Base-by-base conservation (phyloP, 30 jellyfish, hydroid and myxozoan genomes). In the Pseudorhiza aurosa region DNA sequence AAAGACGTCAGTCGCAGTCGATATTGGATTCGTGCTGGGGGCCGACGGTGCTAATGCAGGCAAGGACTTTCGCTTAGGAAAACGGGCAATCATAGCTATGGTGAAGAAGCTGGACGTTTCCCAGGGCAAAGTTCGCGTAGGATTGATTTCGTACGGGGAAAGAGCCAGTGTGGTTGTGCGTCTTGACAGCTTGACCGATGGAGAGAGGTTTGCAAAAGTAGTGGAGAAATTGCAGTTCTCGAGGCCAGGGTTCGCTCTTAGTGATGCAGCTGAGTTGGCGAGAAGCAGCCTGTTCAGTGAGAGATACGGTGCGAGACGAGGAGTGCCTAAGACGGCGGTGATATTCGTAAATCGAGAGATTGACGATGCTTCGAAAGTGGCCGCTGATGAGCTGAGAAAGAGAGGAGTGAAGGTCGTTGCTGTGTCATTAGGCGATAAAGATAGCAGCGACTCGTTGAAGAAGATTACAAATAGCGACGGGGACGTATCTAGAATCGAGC, bases 21-120 rank as follows among this genome's bases (percentile, higher is more conserved):
- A 82, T 70, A 21, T 82, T 43, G 95, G 95, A 12, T 82, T 82
- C 57, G 47, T 82, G 0, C 12, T 82, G 50, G 95, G 95, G 5
- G 95, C 87, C 9, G 35, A 56, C 27, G 80, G 88, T 0, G 9
- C 65, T 32, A 40, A 65, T 18, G 72, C 79, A 21, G 58, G 56
- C 11, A 17, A 44, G 40, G 46, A 31, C 26, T 87, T 68, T 37
- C 44, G 21, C 18, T n/a, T 32, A n/a, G 95, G 71, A 50, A 36
- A 35, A 14, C 35, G 33, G 0, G 37, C 65, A 45, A 51, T 88
- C 0, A 40, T 27, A 8, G 73, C 64, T 8, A 47, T 88, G 1
- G 37, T 81, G 43, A 69, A 18, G 26, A 60, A 35, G 50, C 26
- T 60, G 22, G 75, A 60, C 39, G 26, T 88, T 7, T 2, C 91